Evolutionary conservation across 1,140 invertebrate genomes (phyloP), one percentile per base, ranked within the genome.

Genomic region (Ruditapes philippinarum): DNA sequence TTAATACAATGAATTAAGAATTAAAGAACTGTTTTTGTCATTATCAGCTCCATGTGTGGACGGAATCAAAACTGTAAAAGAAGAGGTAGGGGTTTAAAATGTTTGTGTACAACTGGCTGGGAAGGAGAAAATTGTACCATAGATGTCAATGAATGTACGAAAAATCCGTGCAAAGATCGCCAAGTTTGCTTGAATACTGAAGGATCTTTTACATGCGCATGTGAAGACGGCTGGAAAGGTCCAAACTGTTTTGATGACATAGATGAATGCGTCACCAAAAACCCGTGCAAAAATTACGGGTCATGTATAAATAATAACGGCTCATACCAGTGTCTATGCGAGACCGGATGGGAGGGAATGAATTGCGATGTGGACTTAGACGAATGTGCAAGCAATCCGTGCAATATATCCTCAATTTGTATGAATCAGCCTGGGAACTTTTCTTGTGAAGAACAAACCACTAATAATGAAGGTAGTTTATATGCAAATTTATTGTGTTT

Each of bases 21-120:
- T n/a, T n/a, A n/a, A n/a, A n/a, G n/a, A n/a, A n/a, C n/a, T n/a
- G n/a, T n/a, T n/a, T n/a, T n/a, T n/a, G n/a, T n/a, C n/a, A n/a
- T 45, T 45, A 45, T 38, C 73, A 33, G 45, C 19, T 62, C 57
- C 1, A 62, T 62, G 57, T 62, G 57, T 28, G 25, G 57, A 28
- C 25, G 5, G 25, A 62, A 9, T 5, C n/a, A 62, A 28, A n/a
- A 28, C 3, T 62, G 57, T 25, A 62, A 28, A 25, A 62, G 7
- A 14, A n/a, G 57, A n/a, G 57, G 57, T 5, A 62, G 25, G 28
- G 81, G 81, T 31, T 33, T 70, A 40, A 33, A 40, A 7, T 85
- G 82, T 60, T 19, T 40, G n/a, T 85, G 82, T 74, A 25, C 49
- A 38, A 14, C 5, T 9, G 62, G 98, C 54, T 99, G 99, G 95